Evolutionary conservation across 2,888 invertebrate species (phyloP).

Genomic region (Leptopterna dolabrata): DNA sequence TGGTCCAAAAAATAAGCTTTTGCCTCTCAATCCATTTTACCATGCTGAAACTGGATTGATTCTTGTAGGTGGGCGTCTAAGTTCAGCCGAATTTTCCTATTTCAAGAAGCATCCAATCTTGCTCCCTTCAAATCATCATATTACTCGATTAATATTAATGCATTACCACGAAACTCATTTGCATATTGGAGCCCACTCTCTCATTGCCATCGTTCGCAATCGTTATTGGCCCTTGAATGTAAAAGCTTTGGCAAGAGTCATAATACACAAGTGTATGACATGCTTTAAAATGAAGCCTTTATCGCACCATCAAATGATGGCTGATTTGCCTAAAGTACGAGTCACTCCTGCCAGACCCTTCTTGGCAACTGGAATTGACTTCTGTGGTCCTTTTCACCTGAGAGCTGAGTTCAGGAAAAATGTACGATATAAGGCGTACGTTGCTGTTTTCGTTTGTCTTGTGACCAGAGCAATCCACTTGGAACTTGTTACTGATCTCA

Average conservation of each 20-base stretch:
- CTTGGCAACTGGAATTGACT: slow-evolving; percentile 21
- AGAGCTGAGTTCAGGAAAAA: neutral
- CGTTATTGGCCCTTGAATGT: slow-evolving; percentile 62
- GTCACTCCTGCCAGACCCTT: neutral
- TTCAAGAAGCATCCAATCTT: too few relatives aligned
- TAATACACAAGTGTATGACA: slow-evolving; percentile 58
- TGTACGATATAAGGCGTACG: neutral
- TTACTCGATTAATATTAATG: too few relatives aligned
- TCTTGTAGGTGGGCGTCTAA: too few relatives aligned
- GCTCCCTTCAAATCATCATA: too few relatives aligned
- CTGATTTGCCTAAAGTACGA: neutral
- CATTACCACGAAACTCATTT: slow-evolving; percentile 53
- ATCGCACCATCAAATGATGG: slow-evolving; percentile 8
- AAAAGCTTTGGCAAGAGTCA: slow-evolving; percentile 53
- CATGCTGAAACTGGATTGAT: too few relatives aligned
- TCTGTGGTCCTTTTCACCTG: slow-evolving; percentile 19
- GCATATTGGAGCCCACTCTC: slow-evolving; percentile 60
- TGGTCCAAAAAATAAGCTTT: too few relatives aligned
- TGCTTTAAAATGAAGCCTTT: neutral
- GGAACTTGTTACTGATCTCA: neutral
- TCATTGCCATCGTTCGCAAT: slow-evolving; percentile 58
- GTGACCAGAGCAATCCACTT: slow-evolving; percentile 34
- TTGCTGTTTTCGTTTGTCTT: slow-evolving; percentile 22
- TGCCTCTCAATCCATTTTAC: too few relatives aligned
- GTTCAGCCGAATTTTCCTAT: too few relatives aligned